Percentiles rank a stretch among this genome's conserved stretches.
These are phyloP conservation scores for Mareca strepera DNA, from an alignment of 2,797 vertebrate genomes.

Conservation along the genomic window DNA sequence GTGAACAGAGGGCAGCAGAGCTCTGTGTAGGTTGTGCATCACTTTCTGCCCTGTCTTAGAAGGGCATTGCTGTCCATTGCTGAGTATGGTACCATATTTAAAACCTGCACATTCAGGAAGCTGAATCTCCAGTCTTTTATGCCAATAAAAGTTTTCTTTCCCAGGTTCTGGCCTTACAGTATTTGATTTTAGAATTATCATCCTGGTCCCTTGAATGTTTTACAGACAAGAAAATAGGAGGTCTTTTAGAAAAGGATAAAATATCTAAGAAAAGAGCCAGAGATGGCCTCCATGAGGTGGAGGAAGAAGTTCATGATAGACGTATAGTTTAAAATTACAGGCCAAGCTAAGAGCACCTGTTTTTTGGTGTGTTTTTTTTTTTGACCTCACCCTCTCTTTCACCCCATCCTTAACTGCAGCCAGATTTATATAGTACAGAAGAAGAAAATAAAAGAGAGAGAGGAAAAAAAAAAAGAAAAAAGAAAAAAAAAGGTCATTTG, in stretches of 20 bases:
- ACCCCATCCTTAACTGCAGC: neutral
- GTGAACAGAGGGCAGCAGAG: neutral
- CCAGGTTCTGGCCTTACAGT: neutral
- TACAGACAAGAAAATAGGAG: neutral
- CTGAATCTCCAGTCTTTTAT: too few relatives aligned
- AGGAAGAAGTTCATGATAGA: too few relatives aligned
- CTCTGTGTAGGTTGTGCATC: neutral
- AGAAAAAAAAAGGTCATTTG: neutral
- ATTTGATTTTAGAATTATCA: neutral
- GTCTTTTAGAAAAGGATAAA: neutral
- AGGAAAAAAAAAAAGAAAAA: neutral
- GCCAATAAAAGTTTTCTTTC: neutral
- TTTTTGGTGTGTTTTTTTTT: neutral
- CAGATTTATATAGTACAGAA: neutral
- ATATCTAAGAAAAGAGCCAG: neutral
- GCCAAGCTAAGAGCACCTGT: too few relatives aligned
- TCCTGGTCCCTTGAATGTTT: neutral
- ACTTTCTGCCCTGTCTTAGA: neutral
- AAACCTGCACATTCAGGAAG: too few relatives aligned
- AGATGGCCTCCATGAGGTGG: neutral
- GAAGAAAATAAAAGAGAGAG: neutral
- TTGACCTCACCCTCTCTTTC: neutral
- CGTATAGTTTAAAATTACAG: neutral
- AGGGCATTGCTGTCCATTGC: neutral
- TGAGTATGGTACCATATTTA: neutral